A percentile compares a stretch with the other conserved stretches of the same genome.
phyloP scores from a whole-genome alignment of 64 coral and sea anemone genomes.

The Montipora cactus region DNA sequence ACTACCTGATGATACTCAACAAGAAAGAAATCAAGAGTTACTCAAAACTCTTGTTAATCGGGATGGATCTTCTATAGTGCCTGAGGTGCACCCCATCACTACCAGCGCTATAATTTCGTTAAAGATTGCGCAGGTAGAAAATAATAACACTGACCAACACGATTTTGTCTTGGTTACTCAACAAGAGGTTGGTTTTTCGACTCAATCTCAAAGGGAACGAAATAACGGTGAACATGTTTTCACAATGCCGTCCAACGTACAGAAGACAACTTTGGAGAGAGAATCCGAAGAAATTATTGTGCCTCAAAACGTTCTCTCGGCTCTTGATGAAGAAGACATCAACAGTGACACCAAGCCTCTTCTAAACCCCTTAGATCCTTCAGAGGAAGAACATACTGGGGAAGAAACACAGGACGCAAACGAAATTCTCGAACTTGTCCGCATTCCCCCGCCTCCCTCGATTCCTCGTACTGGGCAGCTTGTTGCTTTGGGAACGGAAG shows the following conservation, averaged over 20 bases:
- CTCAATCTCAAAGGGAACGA: not conserved
- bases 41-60: not conserved
- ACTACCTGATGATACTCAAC: not conserved
- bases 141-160: not conserved
- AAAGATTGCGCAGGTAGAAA: not conserved
- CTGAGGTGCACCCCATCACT: not conserved
- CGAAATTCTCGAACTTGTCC: slow-evolving; percentile 27
- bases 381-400: not conserved
- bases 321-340: not conserved
- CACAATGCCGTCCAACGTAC: not conserved
- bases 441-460: slow-evolving; percentile 18
- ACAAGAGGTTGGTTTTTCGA: not conserved
- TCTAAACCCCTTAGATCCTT: not conserved
- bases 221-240: not conserved
- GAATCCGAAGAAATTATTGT: not conserved
- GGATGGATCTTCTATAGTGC: not conserved
- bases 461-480: slow-evolving; percentile 39
- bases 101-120: not conserved
- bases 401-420: not conserved
- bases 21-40: not conserved
- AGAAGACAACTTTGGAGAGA: not conserved
- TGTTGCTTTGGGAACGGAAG: not conserved
- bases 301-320: not conserved
- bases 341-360: not conserved
- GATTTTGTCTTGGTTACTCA: not conserved